Conservation (phyloP, 2,113 vertebrate species). For the Ceratotherium simum region DNA sequence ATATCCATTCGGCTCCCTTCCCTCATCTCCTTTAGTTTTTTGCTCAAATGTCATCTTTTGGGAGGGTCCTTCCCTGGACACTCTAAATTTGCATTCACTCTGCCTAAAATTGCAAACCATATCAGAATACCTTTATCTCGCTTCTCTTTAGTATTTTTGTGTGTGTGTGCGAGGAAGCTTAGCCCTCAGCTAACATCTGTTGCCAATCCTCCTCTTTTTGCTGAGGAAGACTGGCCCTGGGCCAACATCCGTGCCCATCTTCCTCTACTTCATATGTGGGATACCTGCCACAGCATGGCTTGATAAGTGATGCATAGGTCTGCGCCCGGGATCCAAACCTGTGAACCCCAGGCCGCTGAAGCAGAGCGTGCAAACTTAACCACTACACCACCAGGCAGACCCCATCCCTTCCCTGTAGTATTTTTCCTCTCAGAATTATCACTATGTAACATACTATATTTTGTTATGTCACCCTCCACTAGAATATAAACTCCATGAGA, state of each 20-base stretch:
- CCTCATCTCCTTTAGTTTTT: background rate
- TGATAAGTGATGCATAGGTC: too few relatives aligned
- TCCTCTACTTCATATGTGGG: too few relatives aligned
- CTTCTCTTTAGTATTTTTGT: background rate
- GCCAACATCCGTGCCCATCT: too few relatives aligned
- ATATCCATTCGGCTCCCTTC: background rate
- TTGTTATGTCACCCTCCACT: background rate
- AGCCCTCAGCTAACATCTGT: too few relatives aligned
- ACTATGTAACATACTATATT: background rate
- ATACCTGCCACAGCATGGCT: too few relatives aligned
- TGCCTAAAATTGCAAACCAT: conserved; percentile 12
- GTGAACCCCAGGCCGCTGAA: too few relatives aligned
- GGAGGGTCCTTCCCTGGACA: background rate
- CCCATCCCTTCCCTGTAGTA: background rate
- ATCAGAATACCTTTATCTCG: background rate
- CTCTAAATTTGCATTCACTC: background rate
- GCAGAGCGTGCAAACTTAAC: too few relatives aligned
- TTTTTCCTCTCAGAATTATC: conserved; percentile 10
- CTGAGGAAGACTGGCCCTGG: too few relatives aligned
- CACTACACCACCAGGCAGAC: too few relatives aligned
- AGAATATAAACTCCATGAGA: background rate
- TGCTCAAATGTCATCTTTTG: conserved; percentile 1
- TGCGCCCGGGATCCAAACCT: too few relatives aligned
- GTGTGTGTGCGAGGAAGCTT: too few relatives aligned
- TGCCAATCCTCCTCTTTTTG: too few relatives aligned